A percentile compares a stretch with the other conserved stretches of the same genome.
These are phyloP conservation scores for Bombus balteatus DNA, from an alignment of 1,140 invertebrate genomes.

Conservation along the genomic window DNA sequence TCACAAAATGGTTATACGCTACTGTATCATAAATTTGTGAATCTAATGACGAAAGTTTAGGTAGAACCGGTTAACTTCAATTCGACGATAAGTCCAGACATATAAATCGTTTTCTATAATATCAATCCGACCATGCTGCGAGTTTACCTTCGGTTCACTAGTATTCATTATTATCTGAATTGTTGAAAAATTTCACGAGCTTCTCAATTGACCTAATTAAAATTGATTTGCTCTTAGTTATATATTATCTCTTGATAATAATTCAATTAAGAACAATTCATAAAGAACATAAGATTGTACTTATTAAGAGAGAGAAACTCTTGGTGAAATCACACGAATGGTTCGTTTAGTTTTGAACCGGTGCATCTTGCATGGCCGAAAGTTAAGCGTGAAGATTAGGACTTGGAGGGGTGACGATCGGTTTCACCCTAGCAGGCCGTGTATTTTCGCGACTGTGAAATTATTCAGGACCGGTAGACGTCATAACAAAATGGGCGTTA, in stretches of 20 bases:
- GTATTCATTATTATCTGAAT: too few species aligned
- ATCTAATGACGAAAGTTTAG: too few species aligned
- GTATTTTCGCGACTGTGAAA: slow-evolving; percentile 60
- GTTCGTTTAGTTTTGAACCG: background rate
- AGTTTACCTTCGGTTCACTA: too few species aligned
- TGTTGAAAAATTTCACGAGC: too few species aligned
- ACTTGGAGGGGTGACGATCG: slow-evolving; percentile 4
- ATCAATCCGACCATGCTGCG: too few species aligned
- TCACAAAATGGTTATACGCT: too few species aligned
- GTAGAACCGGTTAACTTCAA: too few species aligned
- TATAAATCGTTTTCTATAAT: too few species aligned
- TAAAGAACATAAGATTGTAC: background rate
- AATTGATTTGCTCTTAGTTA: background rate
- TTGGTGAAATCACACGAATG: background rate
- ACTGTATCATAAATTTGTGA: too few species aligned
- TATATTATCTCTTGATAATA: background rate
- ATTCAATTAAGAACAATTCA: background rate
- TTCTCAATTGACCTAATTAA: too few species aligned
- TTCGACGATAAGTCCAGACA: too few species aligned
- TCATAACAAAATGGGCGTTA: slow-evolving; percentile 82
- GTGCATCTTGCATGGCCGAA: too few species aligned
- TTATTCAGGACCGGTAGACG: slow-evolving; percentile 73
- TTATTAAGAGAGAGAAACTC: background rate
- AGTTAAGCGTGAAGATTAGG: background rate
- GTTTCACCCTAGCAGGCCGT: background rate